Evolutionary conservation across 2,797 vertebrate genomes (phyloP), one percentile per base, ranked within the genome.

Genomic region (Gallinago stenura): DNA sequence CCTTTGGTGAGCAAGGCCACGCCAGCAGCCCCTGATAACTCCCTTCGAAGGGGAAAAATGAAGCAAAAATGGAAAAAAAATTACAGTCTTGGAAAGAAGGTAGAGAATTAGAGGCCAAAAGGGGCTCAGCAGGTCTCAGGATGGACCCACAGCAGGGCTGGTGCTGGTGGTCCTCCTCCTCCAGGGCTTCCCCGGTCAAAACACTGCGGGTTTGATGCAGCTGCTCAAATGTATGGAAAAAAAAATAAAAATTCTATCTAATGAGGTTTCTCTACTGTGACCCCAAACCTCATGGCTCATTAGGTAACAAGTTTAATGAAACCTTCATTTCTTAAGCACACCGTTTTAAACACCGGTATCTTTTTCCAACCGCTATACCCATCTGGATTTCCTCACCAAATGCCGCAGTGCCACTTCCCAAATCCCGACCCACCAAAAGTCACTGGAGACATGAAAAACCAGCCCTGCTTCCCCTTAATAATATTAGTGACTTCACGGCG

Each of bases 401-500:
- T 3, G 46, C 41, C 61, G 26, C 28, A 14, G 58, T 1, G 48
- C n/a, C 68, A 3, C 4, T 60, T 11, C 85, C 82, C 41, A 54
- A 66, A 62, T 37, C 85, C 26, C 8, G 0, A 19, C 45, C 41
- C 70, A 41, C 57, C 60, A 45, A 28, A 62, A 68, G 39, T 4
- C 88, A 54, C 11, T 0, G 0, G 7, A 81, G 91, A 12, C 62
- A 58, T 3, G 10, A 14, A 14, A 57, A 89, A 79, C 14, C 2
- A 54, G 12, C 2, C 15, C 78, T 1, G 37, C 7, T 7, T n/a
- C n/a, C 31, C 61, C 22, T 35, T 13, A 26, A 2, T 1, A 18
- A 10, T 1, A 35, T 3, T 9, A 56, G 30, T 0, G n/a, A 33
- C 19, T 19, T 9, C 7, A 12, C 18, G 3, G 39, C 2, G 1